A percentile compares a stretch with the other conserved stretches of the same genome.
phyloP scores from a whole-genome alignment of 2,113 vertebrate genomes.

The Bagarius yarrelli region DNA sequence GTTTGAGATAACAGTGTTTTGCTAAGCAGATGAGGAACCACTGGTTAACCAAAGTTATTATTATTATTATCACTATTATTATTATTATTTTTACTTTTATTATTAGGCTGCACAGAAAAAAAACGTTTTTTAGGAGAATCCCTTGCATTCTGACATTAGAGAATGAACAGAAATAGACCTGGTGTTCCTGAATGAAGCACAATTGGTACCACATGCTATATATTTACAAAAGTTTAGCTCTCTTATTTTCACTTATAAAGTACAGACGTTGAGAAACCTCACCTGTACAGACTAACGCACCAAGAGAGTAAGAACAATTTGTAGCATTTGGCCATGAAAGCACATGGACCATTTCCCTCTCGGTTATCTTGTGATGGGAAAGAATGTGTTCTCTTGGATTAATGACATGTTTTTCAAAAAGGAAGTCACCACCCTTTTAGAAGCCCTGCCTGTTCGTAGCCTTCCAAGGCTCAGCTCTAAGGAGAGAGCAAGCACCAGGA shows the following conservation, averaged over 20 bases:
- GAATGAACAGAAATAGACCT: neutral
- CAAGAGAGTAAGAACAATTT: conserved; percentile 55
- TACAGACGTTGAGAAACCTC: neutral
- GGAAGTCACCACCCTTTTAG: conserved; percentile 91
- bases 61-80: no score
- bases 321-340: conserved; percentile 60
- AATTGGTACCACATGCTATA: neutral
- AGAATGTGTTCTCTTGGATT: conserved; percentile 88
- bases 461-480: conserved; percentile 75
- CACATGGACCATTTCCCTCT: conserved; percentile 68
- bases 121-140: no score
- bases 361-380: conserved; percentile 88
- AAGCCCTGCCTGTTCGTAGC: conserved; percentile 76
- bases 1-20: conserved; percentile 27
- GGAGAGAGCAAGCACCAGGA: conserved; percentile 50
- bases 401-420: conserved; percentile 94
- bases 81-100: no score
- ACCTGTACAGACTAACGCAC: conserved; percentile 7
- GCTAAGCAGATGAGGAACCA: neutral
- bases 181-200: neutral
- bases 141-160: neutral
- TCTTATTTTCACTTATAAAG: neutral
- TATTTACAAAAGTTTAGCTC: neutral
- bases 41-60: no score
- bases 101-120: no score